Base-by-base conservation (phyloP, 2,888 invertebrate genomes). In the Coremacera marginata region DNA sequence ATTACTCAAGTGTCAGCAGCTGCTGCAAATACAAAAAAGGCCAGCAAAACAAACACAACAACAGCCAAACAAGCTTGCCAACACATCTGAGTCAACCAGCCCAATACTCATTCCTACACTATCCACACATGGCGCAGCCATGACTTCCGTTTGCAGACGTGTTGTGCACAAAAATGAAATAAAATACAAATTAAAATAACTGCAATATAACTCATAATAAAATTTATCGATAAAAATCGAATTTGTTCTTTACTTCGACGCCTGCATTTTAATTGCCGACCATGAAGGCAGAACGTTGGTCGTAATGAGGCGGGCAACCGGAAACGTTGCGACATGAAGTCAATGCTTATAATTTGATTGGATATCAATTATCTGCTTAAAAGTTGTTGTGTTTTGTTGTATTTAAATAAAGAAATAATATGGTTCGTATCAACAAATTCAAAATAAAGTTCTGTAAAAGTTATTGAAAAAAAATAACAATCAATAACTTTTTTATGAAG, bases 171-270 rank as follows among this genome's bases (percentile, higher is more conserved):
- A 14, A 37, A 44, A 49, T n/a, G 22, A 34, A 67, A 19, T 44
- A 44, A 44, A 44, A 44, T 44, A 68, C 16, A 67, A 67, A 34
- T 44, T 67, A 44, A 68, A 68, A 68, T 68, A 51, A 68, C 68
- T 68, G 68, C 68, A 68, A 68, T 68, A 67, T 51, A 51, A 51
- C 51, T 51, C 68, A 68, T 68, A 68, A 68, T 51, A 16, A 68
- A 68, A 68, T 68, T 68, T 51, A 68, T 51, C 51, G 68, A 68
- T 68, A 68, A 68, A 68, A 51, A 51, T 68, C 51, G 68, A 68
- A 68, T 68, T 68, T 68, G 49, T 25, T 49, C 51, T 22, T 68
- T 51, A 44, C 22, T 25, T 68, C 25, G n/a, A 22, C 25, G 68
- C 27, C 68, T 68, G 68, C 49, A 68, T 51, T 68, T 68, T 49